phyloP scores from a whole-genome alignment of 1,140 invertebrate genomes.

The Armadillidium nasatum region DNA sequence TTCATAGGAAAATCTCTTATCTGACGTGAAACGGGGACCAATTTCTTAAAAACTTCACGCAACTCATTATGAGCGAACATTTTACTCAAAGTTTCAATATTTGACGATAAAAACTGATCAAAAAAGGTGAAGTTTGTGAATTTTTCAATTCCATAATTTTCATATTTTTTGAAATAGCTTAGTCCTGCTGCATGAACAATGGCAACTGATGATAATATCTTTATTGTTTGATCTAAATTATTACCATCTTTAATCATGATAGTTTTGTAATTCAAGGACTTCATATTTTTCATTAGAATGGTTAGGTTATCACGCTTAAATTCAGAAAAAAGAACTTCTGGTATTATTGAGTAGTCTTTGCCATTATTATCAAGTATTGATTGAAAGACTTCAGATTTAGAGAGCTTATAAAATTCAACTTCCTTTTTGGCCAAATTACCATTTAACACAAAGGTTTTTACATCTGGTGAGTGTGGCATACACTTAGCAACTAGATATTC shows the following conservation, averaged over 20 bases:
- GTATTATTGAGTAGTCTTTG: neutral
- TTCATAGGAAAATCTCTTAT: neutral
- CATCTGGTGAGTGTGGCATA: neutral
- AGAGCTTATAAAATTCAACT: slow-evolving; percentile 23
- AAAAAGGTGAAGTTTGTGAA: neutral
- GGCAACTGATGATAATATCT: slow-evolving; percentile 8
- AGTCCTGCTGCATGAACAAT: slow-evolving; percentile 25
- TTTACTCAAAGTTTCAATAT: slow-evolving; percentile 18
- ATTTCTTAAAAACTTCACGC: slow-evolving; percentile 8
- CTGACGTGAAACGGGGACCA: neutral
- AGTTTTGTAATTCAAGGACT: slow-evolving; percentile 15
- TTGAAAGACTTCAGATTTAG: slow-evolving; percentile 12
- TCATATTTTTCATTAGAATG: slow-evolving; percentile 24
- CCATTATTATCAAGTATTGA: neutral
- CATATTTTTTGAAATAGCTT: slow-evolving; percentile 6
- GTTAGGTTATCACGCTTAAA: slow-evolving; percentile 5
- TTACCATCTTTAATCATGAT: slow-evolving; percentile 14
- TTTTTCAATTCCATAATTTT: neutral
- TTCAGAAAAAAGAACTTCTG: neutral
- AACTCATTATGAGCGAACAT: neutral
- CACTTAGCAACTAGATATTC: neutral
- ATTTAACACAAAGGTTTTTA: neutral
- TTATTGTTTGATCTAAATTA: neutral
- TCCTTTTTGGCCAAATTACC: slow-evolving; percentile 16
- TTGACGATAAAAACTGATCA: slow-evolving; percentile 17